These are phyloP conservation scores for Lethocerus indicus DNA, from an alignment of 1,140 invertebrate genomes.

Conservation along the genomic window DNA sequence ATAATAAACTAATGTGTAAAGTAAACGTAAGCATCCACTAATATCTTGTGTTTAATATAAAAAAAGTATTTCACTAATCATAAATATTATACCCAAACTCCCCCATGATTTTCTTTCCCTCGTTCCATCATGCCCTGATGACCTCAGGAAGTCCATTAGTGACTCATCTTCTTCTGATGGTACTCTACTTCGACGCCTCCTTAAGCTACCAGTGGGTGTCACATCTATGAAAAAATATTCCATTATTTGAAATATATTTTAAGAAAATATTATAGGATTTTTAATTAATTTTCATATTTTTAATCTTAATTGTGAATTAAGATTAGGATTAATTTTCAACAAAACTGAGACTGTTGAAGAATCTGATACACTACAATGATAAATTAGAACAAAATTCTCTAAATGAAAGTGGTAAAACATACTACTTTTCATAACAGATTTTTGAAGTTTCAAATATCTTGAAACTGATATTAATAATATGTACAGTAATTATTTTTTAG, in stretches of 20 bases:
- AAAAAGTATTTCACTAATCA: too few species aligned
- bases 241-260: slow-evolving; percentile 3
- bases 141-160: slow-evolving; percentile 68
- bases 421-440: not conserved
- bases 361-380: too few species aligned
- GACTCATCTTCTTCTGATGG: slow-evolving; percentile 71
- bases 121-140: slow-evolving; percentile 49
- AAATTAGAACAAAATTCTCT: too few species aligned
- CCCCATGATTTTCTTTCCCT: slow-evolving; percentile 74
- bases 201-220: slow-evolving; percentile 72
- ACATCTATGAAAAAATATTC: slow-evolving; percentile 37
- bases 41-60: not conserved
- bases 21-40: too few species aligned
- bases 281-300: not conserved
- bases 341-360: too few species aligned
- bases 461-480: not conserved
- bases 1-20: too few species aligned
- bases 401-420: too few species aligned
- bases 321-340: not conserved
- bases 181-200: slow-evolving; percentile 59
- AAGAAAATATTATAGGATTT: too few species aligned
- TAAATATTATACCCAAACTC: slow-evolving; percentile 57
- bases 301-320: not conserved
- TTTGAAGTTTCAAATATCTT: not conserved
- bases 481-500: not conserved